phyloP scores from a whole-genome alignment of 2,113 vertebrate genomes.

The Toxotes chatareus region DNA sequence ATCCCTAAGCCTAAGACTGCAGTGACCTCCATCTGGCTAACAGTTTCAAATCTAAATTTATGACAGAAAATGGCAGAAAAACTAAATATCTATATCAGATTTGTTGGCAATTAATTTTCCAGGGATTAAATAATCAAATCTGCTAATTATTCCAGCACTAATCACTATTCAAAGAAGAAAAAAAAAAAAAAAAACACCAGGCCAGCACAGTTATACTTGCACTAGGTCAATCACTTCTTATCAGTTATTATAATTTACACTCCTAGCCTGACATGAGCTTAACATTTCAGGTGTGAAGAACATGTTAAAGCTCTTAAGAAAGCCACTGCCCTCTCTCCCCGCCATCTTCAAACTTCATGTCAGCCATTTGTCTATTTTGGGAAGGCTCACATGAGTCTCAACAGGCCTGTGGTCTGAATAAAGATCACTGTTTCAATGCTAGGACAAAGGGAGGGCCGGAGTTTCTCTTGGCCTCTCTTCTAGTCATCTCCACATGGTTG shows the following conservation, averaged over 20 bases:
- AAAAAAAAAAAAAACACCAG: not conserved
- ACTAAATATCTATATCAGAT: not conserved
- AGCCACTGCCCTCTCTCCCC: constrained; percentile 20
- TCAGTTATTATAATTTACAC: constrained; percentile 1
- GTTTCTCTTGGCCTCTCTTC: constrained; percentile 66
- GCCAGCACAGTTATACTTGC: not conserved
- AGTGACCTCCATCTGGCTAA: too few relatives aligned
- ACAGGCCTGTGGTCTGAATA: constrained; percentile 78
- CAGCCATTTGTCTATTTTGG: constrained; percentile 79
- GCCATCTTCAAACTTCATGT: constrained; percentile 72
- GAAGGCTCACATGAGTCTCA: constrained; percentile 80
- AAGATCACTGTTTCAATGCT: constrained; percentile 76
- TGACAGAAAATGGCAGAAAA: not conserved
- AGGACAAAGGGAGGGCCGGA: constrained; percentile 77
- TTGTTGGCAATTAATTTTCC: not conserved
- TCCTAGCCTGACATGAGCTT: not conserved
- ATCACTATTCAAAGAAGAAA: not conserved
- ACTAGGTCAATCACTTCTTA: not conserved
- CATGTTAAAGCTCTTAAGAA: constrained; percentile 9
- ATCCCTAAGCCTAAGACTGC: too few relatives aligned
- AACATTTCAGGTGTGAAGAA: constrained; percentile 34
- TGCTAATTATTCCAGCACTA: not conserved
- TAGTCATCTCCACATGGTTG: constrained; percentile 76
- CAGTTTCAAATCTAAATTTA: not conserved
- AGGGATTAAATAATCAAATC: not conserved